phyloP scores from a whole-genome alignment of 2,888 invertebrate genomes.

The Argyra leucocephala region DNA sequence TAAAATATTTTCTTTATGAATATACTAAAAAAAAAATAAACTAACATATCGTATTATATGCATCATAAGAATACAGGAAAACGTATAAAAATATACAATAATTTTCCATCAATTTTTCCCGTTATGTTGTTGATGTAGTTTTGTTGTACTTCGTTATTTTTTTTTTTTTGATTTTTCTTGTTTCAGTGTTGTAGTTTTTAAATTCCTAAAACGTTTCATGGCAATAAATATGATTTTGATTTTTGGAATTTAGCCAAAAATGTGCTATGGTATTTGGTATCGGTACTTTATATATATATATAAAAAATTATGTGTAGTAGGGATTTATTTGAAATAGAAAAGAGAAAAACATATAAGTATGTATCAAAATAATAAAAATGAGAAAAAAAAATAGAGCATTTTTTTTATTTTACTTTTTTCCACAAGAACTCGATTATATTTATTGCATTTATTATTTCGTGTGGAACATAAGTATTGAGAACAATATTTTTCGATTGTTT shows the following conservation, averaged over 20 bases:
- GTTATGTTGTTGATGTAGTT: background rate
- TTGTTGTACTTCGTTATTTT: background rate
- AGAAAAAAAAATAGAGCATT: too few relatives aligned
- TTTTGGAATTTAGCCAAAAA: slow-evolving; percentile 6
- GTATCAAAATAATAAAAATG: too few relatives aligned
- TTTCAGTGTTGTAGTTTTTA: background rate
- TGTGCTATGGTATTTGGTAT: background rate
- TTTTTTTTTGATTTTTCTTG: too few relatives aligned
- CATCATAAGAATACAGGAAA: too few relatives aligned
- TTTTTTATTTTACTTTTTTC: background rate
- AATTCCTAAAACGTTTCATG: background rate
- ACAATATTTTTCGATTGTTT: background rate
- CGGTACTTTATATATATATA: background rate
- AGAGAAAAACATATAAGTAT: too few relatives aligned
- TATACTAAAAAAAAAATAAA: background rate
- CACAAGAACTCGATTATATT: background rate
- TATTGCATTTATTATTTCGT: background rate
- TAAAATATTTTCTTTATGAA: too few relatives aligned
- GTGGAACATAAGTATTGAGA: background rate
- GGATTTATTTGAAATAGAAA: too few relatives aligned
- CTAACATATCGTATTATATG: too few relatives aligned
- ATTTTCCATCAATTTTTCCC: slow-evolving; percentile 3
- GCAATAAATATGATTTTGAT: slow-evolving; percentile 6
- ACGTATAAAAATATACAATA: background rate
- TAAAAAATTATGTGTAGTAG: too few relatives aligned